phyloP scores from a whole-genome alignment of 2,113 vertebrate species.

The Corydoras sp. region DNA sequence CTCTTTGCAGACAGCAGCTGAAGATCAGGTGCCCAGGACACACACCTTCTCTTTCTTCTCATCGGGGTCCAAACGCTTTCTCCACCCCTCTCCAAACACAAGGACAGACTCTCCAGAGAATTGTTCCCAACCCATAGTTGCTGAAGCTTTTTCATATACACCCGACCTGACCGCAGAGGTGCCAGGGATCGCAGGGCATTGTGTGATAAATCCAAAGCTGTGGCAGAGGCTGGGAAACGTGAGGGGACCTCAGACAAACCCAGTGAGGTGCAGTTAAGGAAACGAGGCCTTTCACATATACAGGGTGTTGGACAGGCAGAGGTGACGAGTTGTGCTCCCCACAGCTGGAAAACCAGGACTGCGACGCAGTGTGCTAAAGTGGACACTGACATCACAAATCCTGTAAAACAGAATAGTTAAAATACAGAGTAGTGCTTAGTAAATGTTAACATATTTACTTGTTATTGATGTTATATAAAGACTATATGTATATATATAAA shows the following conservation, averaged over 20 bases:
- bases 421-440: background rate
- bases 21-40: slow-evolving; percentile 63
- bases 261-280: slow-evolving; percentile 63
- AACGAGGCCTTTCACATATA: slow-evolving; percentile 42
- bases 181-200: slow-evolving; percentile 52
- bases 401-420: slow-evolving; percentile 19
- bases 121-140: slow-evolving; percentile 62
- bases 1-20: slow-evolving; percentile 66
- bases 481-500: no score
- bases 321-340: slow-evolving; percentile 37
- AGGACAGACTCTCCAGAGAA: slow-evolving; percentile 55
- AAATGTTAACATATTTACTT: background rate
- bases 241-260: slow-evolving; percentile 48
- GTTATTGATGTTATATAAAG: no score
- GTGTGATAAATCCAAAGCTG: slow-evolving; percentile 61
- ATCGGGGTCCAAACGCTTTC: slow-evolving; percentile 24
- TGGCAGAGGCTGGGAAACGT: slow-evolving; percentile 44
- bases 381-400: slow-evolving; percentile 52
- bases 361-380: slow-evolving; percentile 29
- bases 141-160: slow-evolving; percentile 41
- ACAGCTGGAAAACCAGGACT: slow-evolving; percentile 49
- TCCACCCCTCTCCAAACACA: slow-evolving; percentile 47
- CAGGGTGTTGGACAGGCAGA: slow-evolving; percentile 55
- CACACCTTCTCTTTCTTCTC: slow-evolving; percentile 39
- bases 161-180: slow-evolving; percentile 27